Evolutionary conservation across 2,888 invertebrate genomes (phyloP).

Genomic region (Apodemia zela): DNA sequence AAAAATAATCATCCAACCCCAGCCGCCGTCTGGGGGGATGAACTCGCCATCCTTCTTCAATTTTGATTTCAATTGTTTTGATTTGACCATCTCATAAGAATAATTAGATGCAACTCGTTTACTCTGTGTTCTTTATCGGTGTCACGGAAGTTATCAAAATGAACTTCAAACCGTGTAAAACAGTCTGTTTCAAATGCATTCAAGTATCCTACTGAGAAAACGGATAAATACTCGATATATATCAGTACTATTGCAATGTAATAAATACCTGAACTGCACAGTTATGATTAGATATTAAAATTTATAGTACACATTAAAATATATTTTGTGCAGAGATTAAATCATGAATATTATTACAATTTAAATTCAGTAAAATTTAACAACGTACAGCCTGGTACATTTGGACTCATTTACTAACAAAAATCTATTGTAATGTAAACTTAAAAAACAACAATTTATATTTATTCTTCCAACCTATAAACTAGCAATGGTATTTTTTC

Average conservation of each 20-base stretch:
- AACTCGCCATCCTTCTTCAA: slow-evolving; percentile 78
- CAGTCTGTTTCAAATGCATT: slow-evolving; percentile 5
- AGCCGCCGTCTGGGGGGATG: slow-evolving; percentile 87
- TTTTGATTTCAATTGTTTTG: slow-evolving; percentile 48
- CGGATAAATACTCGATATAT: slow-evolving; percentile 10
- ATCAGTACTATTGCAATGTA: neutral
- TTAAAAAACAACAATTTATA: no score
- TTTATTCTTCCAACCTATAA: no score
- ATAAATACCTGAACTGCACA: slow-evolving; percentile 1
- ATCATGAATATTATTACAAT: no score
- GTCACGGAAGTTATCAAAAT: neutral
- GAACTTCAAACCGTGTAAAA: slow-evolving; percentile 3
- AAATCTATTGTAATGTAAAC: no score
- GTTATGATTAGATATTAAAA: neutral
- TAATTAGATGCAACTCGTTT: neutral
- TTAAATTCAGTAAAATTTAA: no score
- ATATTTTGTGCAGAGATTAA: neutral
- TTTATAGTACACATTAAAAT: neutral
- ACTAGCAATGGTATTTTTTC: no score
- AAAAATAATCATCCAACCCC: slow-evolving; percentile 87
- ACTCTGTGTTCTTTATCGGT: neutral
- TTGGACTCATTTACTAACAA: no score
- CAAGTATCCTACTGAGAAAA: neutral
- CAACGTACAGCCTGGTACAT: no score
- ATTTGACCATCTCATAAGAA: slow-evolving; percentile 47